Conservation (phyloP, 37 sponge, comb jelly and placozoan genomes). For the Spongia lamella region DNA sequence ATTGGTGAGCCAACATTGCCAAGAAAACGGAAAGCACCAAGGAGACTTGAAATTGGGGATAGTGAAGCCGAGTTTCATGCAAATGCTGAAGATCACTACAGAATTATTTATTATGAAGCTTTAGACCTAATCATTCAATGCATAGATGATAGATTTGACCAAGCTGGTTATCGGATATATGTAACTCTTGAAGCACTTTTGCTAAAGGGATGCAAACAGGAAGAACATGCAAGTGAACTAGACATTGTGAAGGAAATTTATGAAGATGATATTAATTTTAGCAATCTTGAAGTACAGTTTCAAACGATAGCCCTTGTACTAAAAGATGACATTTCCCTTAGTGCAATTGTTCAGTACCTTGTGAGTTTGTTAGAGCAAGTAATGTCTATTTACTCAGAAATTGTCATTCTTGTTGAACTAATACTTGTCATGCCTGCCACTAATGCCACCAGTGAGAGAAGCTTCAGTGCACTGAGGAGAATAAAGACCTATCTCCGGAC, state of each 20-base stretch:
- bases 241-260: slow-evolving; percentile 29
- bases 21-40: slow-evolving; percentile 11
- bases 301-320: no score
- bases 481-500: not conserved
- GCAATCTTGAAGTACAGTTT: no score
- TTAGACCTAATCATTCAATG: slow-evolving; percentile 46
- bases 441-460: no score
- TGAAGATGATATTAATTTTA: slow-evolving; percentile 33
- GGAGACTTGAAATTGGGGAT: slow-evolving; percentile 23
- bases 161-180: slow-evolving; percentile 42
- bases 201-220: slow-evolving; percentile 22
- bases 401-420: no score
- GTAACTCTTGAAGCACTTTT: slow-evolving; percentile 23
- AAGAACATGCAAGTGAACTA: slow-evolving; percentile 25
- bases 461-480: no score
- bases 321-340: no score
- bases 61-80: slow-evolving; percentile 18
- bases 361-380: no score
- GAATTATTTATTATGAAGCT: slow-evolving; percentile 41
- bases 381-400: no score
- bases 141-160: slow-evolving; percentile 41
- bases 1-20: slow-evolving; percentile 30
- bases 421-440: no score
- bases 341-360: no score
- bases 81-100: slow-evolving; percentile 44